A percentile compares a stretch with the other conserved stretches of the same genome.
phyloP scores from a whole-genome alignment of 2,797 vertebrate genomes.

The Gambusia yucatana region DNA sequence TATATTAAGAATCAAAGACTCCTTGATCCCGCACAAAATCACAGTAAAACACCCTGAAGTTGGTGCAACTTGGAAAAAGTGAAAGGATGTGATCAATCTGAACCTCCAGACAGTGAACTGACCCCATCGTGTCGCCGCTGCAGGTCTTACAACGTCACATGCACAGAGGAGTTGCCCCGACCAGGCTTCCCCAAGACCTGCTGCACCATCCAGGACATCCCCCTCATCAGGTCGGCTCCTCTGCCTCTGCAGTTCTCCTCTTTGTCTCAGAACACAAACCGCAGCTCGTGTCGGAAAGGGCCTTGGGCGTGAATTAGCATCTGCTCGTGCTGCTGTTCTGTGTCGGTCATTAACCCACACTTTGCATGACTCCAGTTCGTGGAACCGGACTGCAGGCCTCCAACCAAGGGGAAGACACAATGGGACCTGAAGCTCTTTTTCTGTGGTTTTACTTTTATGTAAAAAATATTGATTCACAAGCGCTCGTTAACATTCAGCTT shows the following conservation, averaged over 20 bases:
- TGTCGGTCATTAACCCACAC: conserved; percentile 43
- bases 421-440: not conserved
- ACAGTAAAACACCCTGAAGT: not conserved
- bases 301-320: conserved; percentile 42
- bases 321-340: conserved; percentile 42
- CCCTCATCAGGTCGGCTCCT: conserved; percentile 88
- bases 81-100: not conserved
- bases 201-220: conserved; percentile 91
- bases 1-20: not conserved
- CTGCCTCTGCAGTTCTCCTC: not conserved
- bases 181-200: conserved; percentile 91
- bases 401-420: conserved; percentile 23
- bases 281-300: conserved; percentile 32
- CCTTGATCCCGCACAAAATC: not conserved
- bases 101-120: not conserved
- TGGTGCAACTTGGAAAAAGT: not conserved
- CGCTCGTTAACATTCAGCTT: not conserved
- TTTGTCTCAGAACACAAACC: conserved; percentile 40
- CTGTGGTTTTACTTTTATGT: not conserved
- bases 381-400: conserved; percentile 45
- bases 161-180: conserved; percentile 85
- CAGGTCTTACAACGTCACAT: conserved; percentile 92
- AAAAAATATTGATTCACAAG: not conserved
- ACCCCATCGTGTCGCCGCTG: conserved; percentile 22
- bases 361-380: conserved; percentile 51